Base-by-base conservation (phyloP, 1,140 invertebrate species). In the Amyelois transitella region DNA sequence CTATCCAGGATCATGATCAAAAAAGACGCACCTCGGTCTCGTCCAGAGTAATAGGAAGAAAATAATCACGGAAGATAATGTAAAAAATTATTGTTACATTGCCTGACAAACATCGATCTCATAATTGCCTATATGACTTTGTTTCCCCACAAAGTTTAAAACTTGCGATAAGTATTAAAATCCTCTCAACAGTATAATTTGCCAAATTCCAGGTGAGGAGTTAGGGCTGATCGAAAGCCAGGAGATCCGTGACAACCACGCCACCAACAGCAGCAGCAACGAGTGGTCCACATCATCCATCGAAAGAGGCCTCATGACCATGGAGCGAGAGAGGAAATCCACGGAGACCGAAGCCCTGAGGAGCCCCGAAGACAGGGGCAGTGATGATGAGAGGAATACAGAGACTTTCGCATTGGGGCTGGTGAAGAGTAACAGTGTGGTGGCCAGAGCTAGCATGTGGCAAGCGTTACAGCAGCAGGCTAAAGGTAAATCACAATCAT, bases 371-470 rank as follows among this genome's bases (percentile, higher is more conserved):
- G 69, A 75, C 32, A 32, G 52, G 19, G 72, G 60, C 4, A 81
- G 77, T 48, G 78, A 84, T 51, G 86, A 82, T 54, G 82, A 87
- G 19, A 60, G 43, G 6, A 68, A 69, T 10, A 72, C 77, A 12
- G 58, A 69, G 51, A 76, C 77, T 3, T 81, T 78, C 47, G 76
- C 77, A 10, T 62, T 81, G n/a, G 88, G 88, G 2, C 70, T 92
- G 43, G 81, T 86, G 24, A 90, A 90, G 49, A 91, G 90, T 66
- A 91, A 90, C 64, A 92, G 91, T 56, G 91, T 92, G 6, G 89
- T 90, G 2, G 91, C 90, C 17, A 77, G 89, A 60, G 91, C 91
- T 43, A 91, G 88, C 58, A 89, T 92, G 88, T 92, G 91, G 83
- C 90, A 91, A 66, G 90, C 91, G 62, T 61, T 92, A 64, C 91